Percentiles rank a stretch among this genome's conserved stretches.
These are phyloP conservation scores for Caloenas nicobarica DNA, from an alignment of 2,113 vertebrate species.

Conservation along the genomic window DNA sequence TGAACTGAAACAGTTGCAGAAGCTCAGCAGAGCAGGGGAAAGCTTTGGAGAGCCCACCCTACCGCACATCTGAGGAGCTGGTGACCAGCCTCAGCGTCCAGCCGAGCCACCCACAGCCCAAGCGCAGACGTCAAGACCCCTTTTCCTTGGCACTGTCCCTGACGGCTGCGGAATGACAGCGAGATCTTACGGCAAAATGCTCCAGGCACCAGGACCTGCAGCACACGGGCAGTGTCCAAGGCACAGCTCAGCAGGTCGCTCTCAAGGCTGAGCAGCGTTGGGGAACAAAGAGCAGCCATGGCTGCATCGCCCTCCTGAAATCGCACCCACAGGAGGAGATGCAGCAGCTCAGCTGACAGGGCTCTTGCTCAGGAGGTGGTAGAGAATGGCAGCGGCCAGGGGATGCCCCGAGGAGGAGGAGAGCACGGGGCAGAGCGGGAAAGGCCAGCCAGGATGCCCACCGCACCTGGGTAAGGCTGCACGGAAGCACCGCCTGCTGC, in stretches of 20 bases:
- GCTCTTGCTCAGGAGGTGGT: background rate
- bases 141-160: background rate
- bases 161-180: background rate
- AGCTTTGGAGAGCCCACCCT: background rate
- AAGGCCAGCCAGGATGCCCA: background rate
- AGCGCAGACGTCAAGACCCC: background rate
- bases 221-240: accelerated
- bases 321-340: background rate
- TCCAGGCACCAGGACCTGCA: background rate
- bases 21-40: background rate
- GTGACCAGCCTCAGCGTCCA: accelerated
- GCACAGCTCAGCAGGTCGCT: background rate
- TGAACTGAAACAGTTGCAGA: background rate
- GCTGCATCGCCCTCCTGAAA: background rate
- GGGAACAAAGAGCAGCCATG: background rate
- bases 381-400: background rate
- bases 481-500: background rate
- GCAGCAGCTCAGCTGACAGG: background rate
- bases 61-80: background rate
- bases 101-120: accelerated
- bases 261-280: accelerated
- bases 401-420: background rate
- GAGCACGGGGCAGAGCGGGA: background rate
- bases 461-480: background rate
- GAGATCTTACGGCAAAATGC: accelerated